These are phyloP conservation scores for Hipposideros larvatus DNA, from an alignment of 2,797 vertebrate genomes.

Conservation along the genomic window DNA sequence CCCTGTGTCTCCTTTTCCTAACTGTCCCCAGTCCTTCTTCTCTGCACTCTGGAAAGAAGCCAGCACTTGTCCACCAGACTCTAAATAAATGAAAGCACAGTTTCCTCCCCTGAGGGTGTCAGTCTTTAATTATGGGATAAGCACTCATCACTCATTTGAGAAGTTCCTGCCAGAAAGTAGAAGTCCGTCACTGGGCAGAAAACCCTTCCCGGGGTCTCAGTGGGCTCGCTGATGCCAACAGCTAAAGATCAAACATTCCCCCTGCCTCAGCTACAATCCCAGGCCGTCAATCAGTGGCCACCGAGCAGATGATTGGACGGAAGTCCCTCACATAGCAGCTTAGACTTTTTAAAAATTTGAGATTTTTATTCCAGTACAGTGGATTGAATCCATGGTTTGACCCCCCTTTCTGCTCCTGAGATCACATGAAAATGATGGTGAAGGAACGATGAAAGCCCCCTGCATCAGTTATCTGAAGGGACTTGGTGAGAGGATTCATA, in stretches of 20 bases:
- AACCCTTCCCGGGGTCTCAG: background rate
- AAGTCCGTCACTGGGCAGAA: background rate
- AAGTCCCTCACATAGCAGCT: background rate
- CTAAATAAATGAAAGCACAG: background rate
- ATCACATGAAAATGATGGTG: background rate
- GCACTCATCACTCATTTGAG: slow-evolving; percentile 44
- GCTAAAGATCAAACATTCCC: background rate
- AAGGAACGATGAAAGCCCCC: background rate
- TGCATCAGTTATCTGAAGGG: background rate
- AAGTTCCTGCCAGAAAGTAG: background rate
- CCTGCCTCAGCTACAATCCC: background rate
- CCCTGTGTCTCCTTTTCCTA: too few relatives aligned
- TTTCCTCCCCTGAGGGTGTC: background rate
- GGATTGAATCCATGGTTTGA: background rate
- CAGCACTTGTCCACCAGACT: background rate
- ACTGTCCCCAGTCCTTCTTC: rapidly evolving
- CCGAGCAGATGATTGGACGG: background rate
- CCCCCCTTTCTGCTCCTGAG: background rate
- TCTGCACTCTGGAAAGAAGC: background rate
- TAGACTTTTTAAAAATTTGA: background rate
- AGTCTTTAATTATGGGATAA: background rate
- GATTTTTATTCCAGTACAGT: background rate
- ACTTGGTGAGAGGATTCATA: background rate
- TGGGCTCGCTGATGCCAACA: background rate
- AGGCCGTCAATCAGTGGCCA: background rate